A percentile compares a stretch with the other conserved stretches of the same genome.
phyloP scores from a whole-genome alignment of 2,888 invertebrate genomes.

The Griposia aprilina region DNA sequence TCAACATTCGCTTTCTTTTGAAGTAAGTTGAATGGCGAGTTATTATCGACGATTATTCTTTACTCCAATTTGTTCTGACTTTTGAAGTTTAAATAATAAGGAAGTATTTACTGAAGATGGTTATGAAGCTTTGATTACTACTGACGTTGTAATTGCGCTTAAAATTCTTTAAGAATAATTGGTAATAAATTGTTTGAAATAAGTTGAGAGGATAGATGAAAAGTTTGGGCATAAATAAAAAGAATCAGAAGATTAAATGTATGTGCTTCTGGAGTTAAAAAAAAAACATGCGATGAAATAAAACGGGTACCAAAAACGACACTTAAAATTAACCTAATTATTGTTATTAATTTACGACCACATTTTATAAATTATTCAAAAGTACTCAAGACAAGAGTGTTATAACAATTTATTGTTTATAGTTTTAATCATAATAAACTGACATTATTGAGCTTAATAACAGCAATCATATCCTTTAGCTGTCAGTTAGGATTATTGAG shows the following conservation, averaged over 20 bases:
- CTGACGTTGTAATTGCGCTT: conserved; percentile 16
- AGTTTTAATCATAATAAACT: conserved; percentile 60
- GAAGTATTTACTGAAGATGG: conserved; percentile 56
- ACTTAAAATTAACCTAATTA: conserved; percentile 21
- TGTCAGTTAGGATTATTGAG: conserved; percentile 55
- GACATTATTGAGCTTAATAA: conserved; percentile 53
- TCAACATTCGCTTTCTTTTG: conserved; percentile 75
- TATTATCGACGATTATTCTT: conserved; percentile 61
- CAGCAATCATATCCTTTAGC: conserved; percentile 47
- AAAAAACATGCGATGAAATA: background rate
- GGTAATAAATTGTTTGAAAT: conserved; percentile 7
- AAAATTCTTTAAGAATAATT: background rate
- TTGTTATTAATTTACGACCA: conserved; percentile 16
- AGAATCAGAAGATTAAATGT: background rate
- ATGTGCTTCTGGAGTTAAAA: no score
- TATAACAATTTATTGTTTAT: conserved; percentile 52
- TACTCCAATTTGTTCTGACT: conserved; percentile 54
- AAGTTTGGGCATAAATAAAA: background rate
- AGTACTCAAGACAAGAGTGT: conserved; percentile 23
- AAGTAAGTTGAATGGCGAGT: conserved; percentile 66
- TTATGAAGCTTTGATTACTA: conserved; percentile 29
- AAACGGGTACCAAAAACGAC: background rate
- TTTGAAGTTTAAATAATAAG: conserved; percentile 55
- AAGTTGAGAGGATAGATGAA: background rate
- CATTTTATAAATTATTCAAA: conserved; percentile 34